Base-by-base conservation (phyloP, 2,888 invertebrate genomes). In the Noctua comes region DNA sequence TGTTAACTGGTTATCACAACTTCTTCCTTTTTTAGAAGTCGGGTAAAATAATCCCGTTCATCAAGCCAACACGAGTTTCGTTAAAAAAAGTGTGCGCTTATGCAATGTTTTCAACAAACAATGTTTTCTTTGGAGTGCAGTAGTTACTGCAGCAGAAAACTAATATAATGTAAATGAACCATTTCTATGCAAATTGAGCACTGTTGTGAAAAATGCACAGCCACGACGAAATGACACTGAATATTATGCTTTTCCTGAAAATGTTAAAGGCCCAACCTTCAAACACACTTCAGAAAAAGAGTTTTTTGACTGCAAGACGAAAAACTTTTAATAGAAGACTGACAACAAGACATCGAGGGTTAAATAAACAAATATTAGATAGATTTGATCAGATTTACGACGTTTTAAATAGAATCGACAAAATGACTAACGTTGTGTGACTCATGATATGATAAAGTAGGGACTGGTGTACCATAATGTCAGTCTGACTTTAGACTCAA, bases 161-260 rank as follows among this genome's bases (percentile, higher is more conserved):
- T 27, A 46, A 62, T 79, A n/a, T 13, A 72, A 82, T 79, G 62
- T 85, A 74, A 85, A 85, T 79, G 66, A 76, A 79, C 86, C 76
- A 85, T 85, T 82, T 84, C 68, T 82, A 82, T 85, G 76, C 73
- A 83, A 85, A 85, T 85, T 79, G 54, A 71, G 82, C 82, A 85
- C 79, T 79, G 82, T 57, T 72, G 27, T 57, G 40, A 68, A 76
- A 69, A 79, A 65, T 72, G 86, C 72, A 85, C 83, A 40, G 54
- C 82, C 77, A 62, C 62, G 66, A 71, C 54, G 11, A n/a, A 77
- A 82, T 40, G 2, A 71, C 46, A 68, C 54, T 31, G 70, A 82
- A 40, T 71, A 13, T 68, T 24, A 66, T 46, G 8, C 46, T 77
- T 57, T 68, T 70, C 24, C 51, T 76, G 24, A 66, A 57, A 77